Evolutionary conservation across 2,113 vertebrate species (phyloP), one percentile per base, ranked within the genome.

Genomic region (Prunella fulvescens): DNA sequence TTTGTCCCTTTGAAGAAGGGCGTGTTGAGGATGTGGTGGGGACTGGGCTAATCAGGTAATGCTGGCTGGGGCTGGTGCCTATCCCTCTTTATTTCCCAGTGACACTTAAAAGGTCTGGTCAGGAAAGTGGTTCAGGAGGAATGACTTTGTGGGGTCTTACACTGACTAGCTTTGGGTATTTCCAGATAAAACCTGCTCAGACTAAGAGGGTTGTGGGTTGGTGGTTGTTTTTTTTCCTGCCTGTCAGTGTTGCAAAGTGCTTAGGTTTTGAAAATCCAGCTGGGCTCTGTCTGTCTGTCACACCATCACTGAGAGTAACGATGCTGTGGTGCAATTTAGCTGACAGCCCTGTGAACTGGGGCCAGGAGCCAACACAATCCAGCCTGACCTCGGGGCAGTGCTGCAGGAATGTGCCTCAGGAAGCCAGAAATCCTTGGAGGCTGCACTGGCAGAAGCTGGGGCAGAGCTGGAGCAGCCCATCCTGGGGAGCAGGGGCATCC

Each of bases 181-280:
- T 95, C 65, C 78, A 91, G 93, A 72, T 87, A 42, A 89, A 96
- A 69, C 73, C 81, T 91, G 69, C 70, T 96, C 62, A 42, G 58
- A 67, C 73, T 72, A 39, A 72, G 89, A 92, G 81, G 62, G 66
- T 42, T 92, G 66, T 79, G 71, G 88, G 57, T 81, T 93, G 80
- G 37, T 74, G 79, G 22, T 67, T 61, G 16, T 9, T 73, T 85
- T 93, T 93, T 51, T 66, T 48, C 39, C 85, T 88, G 71, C 79
- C 80, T 92, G 74, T 94, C 87, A 88, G 58, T 77, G 44, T 80
- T 94, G 71, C 82, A 67, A 60, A 96, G 64, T 92, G 94, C 92
- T 92, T 91, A 82, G 71, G 74, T 90, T 94, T 94, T 74, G 92
- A 86, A 94, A 95, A 90, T 81, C 56, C 90, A 93, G 76, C 92